A percentile compares a stretch with the other conserved stretches of the same genome.
Evolutionary conservation across 1,140 invertebrate genomes (phyloP).

Genomic region (Anastatus disparis): DNA sequence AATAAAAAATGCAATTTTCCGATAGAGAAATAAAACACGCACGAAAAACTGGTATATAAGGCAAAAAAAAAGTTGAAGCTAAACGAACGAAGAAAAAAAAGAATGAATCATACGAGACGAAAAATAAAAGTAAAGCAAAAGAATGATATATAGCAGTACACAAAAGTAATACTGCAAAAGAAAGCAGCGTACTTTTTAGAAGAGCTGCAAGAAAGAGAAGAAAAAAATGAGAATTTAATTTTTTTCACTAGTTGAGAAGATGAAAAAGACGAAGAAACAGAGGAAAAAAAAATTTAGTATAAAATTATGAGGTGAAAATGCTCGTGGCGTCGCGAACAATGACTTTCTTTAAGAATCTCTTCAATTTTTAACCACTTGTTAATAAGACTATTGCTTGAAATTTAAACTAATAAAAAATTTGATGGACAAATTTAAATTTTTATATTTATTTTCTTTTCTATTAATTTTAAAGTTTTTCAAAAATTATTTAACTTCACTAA

Average conservation of each 20-base stretch:
- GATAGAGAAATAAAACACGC: constrained; percentile 23
- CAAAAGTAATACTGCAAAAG: background rate
- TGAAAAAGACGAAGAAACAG: background rate
- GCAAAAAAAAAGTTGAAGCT: background rate
- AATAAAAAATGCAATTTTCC: constrained; percentile 19
- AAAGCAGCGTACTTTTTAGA: background rate
- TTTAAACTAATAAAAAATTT: no score
- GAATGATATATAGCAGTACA: background rate
- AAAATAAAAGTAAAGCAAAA: background rate
- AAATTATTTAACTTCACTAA: no score
- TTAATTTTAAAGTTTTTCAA: no score
- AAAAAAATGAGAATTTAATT: background rate
- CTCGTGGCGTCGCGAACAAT: no score
- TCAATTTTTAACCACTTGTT: no score
- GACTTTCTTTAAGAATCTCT: background rate
- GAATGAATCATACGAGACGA: background rate
- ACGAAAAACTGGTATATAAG: constrained; percentile 3
- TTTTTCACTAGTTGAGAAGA: background rate
- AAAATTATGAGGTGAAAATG: no score
- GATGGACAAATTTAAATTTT: no score
- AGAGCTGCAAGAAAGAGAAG: background rate
- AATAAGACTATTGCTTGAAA: no score
- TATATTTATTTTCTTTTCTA: no score
- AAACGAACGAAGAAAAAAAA: background rate
- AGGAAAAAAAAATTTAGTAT: background rate